Evolutionary conservation across 1,140 invertebrate genomes (phyloP), one percentile per base, ranked within the genome.

Genomic region (Monomorium pharaonis): DNA sequence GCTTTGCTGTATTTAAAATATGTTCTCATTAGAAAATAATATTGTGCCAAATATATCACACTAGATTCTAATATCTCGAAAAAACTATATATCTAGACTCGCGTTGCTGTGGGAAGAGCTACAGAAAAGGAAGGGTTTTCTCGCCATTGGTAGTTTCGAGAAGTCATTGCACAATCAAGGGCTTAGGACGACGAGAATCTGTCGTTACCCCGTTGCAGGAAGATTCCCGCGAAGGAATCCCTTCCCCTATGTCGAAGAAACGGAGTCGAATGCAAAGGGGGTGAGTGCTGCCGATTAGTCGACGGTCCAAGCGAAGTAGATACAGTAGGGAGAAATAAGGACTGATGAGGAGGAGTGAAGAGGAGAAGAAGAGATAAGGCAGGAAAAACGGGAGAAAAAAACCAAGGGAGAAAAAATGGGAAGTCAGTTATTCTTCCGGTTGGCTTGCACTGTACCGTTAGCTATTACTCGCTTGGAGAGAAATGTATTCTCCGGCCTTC

Each of bases 401-500:
- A 56, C 30, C 2, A 1, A 7, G 27, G 37, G 6, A 1, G 14
- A 30, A 56, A 81, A 85, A 78, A 86, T 69, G 83, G 78, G 67
- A 85, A 88, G 85, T 87, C 87, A 70, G 87, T 93, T 91, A 88
- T 90, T 93, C 89, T 92, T 94, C 88, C 89, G 88, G 86, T 69
- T 90, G 90, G 88, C 80, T 85, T 92, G 78, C 62, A 63, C 44
- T 75, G 74, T 89, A 88, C 88, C 86, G 88, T 88, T 84, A 75
- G 88, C 85, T 77, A 92, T 92, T 92, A 92, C 75, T 90, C 89
- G 89, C 86, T 91, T 85, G 88, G 85, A 72, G 83, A 90, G 88
- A 94, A 93, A 92, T 89, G 86, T 91, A 92, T 93, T 93, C 89
- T 84, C 80, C 58, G 84, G 76, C 85, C 84, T 90, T 88, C 88